These are phyloP conservation scores for pig (Sus scrofa) DNA, from an alignment of 2,113 vertebrate genomes.

Conservation along the genomic window T2T-Sscrofa CM000830.6:126450501-126451000, in stretches of 20 bases:
- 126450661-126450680: neutral
- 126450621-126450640: neutral
- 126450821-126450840: neutral
- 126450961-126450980: neutral
- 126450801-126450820: neutral
- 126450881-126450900: neutral
- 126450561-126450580: neutral
- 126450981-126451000: neutral
- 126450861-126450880: neutral
- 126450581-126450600: neutral
- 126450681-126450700: neutral
- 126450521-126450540: neutral
- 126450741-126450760: neutral
- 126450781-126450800: neutral
- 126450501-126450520: neutral
- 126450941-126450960: neutral
- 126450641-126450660: neutral
- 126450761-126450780: neutral
- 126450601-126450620: neutral
- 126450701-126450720: neutral
- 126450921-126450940: neutral
- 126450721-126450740: neutral
- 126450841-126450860: neutral
- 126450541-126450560: neutral
- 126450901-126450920: neutral